Evolutionary conservation across 1,140 invertebrate species (phyloP), one percentile per base, ranked within the genome.

Genomic region (Atta texana): DNA sequence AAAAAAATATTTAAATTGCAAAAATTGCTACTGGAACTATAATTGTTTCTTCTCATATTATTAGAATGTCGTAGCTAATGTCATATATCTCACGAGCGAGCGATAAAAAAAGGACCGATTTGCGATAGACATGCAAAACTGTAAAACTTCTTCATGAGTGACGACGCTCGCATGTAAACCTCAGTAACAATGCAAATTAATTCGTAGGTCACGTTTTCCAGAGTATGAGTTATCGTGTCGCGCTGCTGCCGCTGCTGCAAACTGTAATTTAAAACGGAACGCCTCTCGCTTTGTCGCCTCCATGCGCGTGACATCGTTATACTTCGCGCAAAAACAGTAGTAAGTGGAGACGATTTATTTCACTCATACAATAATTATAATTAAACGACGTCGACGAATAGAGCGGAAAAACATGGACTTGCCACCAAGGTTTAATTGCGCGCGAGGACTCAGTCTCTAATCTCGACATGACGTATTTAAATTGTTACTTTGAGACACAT

Each of bases 281-380:
- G 68, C 68, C 80, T 69, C 63, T 74, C 80, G 80, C 68, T 82
- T 82, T 82, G 68, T 82, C 80, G 68, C 55, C 24, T 59, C 21
- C 34, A 44, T 72, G 78, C 80, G 68, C 80, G 80, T 82, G 80
- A 82, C 68, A 82, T 82, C 80, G 80, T 82, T 74, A 61, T 74
- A 82, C 80, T 72, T 82, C 39, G 55, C 39, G 39, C 49, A 69
- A 82, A 55, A 82, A 82, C 78, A 71, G 64, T n/a, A 16, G 68
- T 49, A 59, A 53, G 80, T 31, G 55, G 68, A 59, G 34, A 74
- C 68, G 80, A 82, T 82, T 82, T 82, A 82, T 82, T 82, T 82
- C 34, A 74, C 68, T 82, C 34, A 68, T 68, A 74, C 80, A 82
- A 82, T 82, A 82, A 82, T 74, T 82, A 82, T 82, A 82, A 82